Base-by-base conservation (phyloP, 1,140 invertebrate species). In the Plectus sambesii region DNA sequence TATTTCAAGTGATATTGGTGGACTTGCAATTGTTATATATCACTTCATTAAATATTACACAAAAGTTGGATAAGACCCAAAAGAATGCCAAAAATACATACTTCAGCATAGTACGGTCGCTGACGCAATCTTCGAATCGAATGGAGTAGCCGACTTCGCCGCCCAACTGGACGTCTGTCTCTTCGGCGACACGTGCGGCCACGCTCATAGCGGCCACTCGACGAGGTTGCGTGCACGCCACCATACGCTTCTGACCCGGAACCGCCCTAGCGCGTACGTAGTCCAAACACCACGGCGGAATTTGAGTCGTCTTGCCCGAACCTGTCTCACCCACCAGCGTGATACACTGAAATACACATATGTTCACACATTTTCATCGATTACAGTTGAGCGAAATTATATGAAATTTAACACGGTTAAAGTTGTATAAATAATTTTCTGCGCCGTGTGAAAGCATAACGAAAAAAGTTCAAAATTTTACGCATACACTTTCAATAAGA, bases 81-180 rank as follows among this genome's bases (percentile, higher is more conserved):
- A 25, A 9, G 36, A 4, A 9, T 8, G n/a, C 8, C 5, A 30
- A 38, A 37, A 12, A 17, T 23, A 58, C 71, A 69, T 73, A 80
- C 77, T 83, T 84, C 2, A 84, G 70, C 33, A 96, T 74, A 0
- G 94, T 99, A 70, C 85, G 88, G 0, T 85, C 77, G 12, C 86
- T 88, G 19, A 90, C 93, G 63, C 92, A 99, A 73, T 99, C 94
- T 74, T 99, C 94, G 71, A 99, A 99, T 77, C 94, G 83, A 62
- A 99, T 99, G 63, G 85, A 93, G 70, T 99, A 99, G 49, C 94
- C 94, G 15, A 99, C 94, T 79, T 99, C 87, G 72, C 93, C 87
- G 6, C 93, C 93, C 19, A 98, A 73, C 60, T 78, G 79, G 1
- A 97, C 90, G 74, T 98, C 94, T 90, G 98, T 96, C 76, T 99